phyloP scores from a whole-genome alignment of 2,113 vertebrate genomes.

The Tenebrosternarchus preto region DNA sequence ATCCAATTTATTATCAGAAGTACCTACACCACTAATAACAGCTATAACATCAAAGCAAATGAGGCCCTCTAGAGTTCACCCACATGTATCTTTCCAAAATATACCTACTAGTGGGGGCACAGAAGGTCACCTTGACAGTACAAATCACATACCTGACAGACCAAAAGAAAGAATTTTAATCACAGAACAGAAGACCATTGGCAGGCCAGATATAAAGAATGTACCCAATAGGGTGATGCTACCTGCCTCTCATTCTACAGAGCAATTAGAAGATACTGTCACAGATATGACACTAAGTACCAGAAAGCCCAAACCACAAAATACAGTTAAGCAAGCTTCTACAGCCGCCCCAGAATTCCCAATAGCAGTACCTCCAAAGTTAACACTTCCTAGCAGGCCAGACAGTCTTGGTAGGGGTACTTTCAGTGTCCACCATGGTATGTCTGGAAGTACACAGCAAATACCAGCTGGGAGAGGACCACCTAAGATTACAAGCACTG shows the following conservation, averaged over 20 bases:
- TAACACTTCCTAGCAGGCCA: conserved; percentile 38
- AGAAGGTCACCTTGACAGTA: conserved; percentile 50
- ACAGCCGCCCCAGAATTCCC: conserved; percentile 29
- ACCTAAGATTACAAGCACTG: conserved; percentile 74
- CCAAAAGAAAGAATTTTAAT: conserved; percentile 51
- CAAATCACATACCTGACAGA: conserved; percentile 67
- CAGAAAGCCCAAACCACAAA: conserved; percentile 21
- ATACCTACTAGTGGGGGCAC: conserved; percentile 35
- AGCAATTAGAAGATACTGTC: conserved; percentile 34
- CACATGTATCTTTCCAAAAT: conserved; percentile 21
- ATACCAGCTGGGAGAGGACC: conserved; percentile 58
- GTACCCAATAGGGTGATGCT: conserved; percentile 54
- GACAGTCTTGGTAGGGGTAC: conserved; percentile 47
- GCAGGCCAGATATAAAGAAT: conserved; percentile 42
- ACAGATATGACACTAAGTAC: conserved; percentile 44
- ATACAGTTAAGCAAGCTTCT: neutral
- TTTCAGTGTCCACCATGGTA: conserved; percentile 47
- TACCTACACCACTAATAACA: neutral
- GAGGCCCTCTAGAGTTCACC: conserved; percentile 32
- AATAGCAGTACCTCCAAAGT: conserved; percentile 27
- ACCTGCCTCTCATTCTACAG: conserved; percentile 31
- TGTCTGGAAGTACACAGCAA: conserved; percentile 47
- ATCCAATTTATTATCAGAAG: neutral
- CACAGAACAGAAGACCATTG: conserved; percentile 50
- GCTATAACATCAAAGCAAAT: neutral